Evolutionary conservation across 2,888 invertebrate genomes (phyloP).

Genomic region (Ophioninae sp.): DNA sequence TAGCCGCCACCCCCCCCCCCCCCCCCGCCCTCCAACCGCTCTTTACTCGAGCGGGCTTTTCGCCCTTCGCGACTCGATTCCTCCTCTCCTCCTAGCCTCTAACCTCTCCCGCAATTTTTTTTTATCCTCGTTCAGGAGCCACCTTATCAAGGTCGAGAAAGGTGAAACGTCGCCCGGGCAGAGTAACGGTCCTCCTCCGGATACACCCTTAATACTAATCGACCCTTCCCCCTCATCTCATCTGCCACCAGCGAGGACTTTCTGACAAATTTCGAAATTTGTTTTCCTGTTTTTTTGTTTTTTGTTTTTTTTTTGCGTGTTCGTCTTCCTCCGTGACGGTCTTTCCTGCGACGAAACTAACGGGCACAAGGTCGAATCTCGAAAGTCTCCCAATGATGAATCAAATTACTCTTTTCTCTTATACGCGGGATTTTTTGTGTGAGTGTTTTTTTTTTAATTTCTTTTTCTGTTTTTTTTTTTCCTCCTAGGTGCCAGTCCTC

Average conservation of each 20-base stretch:
- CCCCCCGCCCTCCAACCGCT: not conserved
- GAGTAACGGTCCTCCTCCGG: constrained; percentile 67
- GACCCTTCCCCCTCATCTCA: not conserved
- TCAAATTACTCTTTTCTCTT: constrained; percentile 7
- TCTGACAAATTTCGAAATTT: constrained; percentile 50
- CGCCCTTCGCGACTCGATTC: constrained; percentile 63
- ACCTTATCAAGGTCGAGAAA: constrained; percentile 73
- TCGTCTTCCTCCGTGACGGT: constrained; percentile 1
- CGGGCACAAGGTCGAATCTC: constrained; percentile 59
- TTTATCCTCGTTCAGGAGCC: constrained; percentile 80
- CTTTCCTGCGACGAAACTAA: constrained; percentile 32
- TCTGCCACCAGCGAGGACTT: not conserved
- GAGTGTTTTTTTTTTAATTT: constrained; percentile 1
- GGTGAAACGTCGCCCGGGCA: constrained; percentile 68
- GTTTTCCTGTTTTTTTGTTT: constrained; percentile 26
- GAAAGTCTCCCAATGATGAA: constrained; percentile 40
- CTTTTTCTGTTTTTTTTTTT: constrained; percentile 2
- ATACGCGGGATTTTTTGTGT: too few relatives aligned
- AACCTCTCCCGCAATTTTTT: constrained; percentile 64
- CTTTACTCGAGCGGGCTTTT: constrained; percentile 2
- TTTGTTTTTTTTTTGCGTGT: too few relatives aligned
- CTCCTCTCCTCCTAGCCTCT: constrained; percentile 66
- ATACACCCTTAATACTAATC: constrained; percentile 23
- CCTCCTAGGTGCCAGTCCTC: not conserved
- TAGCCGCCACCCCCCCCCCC: constrained; percentile 55